Evolutionary conservation across 2,113 vertebrate species (phyloP).

Genomic region (Gavia stellata): DNA sequence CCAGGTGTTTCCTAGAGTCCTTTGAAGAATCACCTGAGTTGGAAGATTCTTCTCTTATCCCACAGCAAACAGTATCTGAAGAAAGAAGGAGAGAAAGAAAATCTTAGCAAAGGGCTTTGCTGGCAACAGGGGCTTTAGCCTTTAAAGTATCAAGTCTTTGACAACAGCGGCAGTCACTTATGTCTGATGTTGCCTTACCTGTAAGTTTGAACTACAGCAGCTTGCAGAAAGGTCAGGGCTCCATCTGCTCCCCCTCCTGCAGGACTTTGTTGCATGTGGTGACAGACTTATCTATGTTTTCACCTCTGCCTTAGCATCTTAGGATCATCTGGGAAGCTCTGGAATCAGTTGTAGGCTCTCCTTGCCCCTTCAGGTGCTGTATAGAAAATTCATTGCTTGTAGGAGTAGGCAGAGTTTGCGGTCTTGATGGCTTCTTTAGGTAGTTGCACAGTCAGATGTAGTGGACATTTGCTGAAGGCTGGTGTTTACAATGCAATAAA

Average conservation of each 20-base stretch:
- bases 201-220: neutral
- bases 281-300: accelerated
- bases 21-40: neutral
- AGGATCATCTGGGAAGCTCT: neutral
- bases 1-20: neutral
- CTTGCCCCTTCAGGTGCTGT: neutral
- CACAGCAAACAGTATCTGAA: neutral
- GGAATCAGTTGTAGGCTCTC: neutral
- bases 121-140: neutral
- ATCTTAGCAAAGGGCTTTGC: neutral
- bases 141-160: neutral
- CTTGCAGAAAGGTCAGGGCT: neutral
- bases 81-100: neutral
- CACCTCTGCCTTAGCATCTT: neutral
- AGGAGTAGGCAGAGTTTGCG: neutral
- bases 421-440: accelerated
- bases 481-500: neutral
- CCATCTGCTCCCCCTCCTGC: neutral
- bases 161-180: neutral
- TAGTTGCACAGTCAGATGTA: neutral
- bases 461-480: neutral
- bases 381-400: neutral
- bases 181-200: neutral
- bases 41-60: neutral
- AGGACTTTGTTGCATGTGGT: neutral